Percentiles rank a stretch among this genome's conserved stretches.
Conservation (phyloP, 2,888 invertebrate genomes). For the Lutraria lutraria region DNA sequence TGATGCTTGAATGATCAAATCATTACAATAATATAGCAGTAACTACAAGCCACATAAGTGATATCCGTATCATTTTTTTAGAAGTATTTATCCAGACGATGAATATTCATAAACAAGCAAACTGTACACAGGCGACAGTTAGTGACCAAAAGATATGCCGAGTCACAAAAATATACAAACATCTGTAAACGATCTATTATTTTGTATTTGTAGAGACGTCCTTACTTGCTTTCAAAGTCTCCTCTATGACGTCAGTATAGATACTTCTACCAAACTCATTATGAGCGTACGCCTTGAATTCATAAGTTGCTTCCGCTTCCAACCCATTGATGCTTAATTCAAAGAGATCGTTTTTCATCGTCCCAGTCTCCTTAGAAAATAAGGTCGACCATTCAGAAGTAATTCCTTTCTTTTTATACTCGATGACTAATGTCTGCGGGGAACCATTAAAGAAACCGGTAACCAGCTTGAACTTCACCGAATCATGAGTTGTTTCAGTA, state of each 20-base stretch:
- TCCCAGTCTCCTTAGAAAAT: constrained; percentile 9
- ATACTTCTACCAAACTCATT: constrained; percentile 42
- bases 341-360: background rate
- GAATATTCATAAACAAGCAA: no score
- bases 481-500: constrained; percentile 22
- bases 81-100: no score
- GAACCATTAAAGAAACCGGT: constrained; percentile 58
- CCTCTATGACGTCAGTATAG: constrained; percentile 24
- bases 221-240: background rate
- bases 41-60: no score
- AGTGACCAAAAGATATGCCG: no score
- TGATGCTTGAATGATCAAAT: no score
- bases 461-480: constrained; percentile 10
- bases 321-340: constrained; percentile 26
- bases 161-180: no score
- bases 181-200: no score
- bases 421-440: constrained; percentile 41
- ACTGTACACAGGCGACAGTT: no score
- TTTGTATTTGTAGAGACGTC: background rate
- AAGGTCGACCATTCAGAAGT: constrained; percentile 37
- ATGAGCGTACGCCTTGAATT: constrained; percentile 44
- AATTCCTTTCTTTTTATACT: constrained; percentile 26
- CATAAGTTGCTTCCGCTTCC: constrained; percentile 33
- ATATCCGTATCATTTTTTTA: no score
- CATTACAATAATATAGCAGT: no score